Percentiles rank a stretch among this genome's conserved stretches.
Evolutionary conservation across 2,113 vertebrate genomes (phyloP).

Genomic region (Merops nubicus): DNA sequence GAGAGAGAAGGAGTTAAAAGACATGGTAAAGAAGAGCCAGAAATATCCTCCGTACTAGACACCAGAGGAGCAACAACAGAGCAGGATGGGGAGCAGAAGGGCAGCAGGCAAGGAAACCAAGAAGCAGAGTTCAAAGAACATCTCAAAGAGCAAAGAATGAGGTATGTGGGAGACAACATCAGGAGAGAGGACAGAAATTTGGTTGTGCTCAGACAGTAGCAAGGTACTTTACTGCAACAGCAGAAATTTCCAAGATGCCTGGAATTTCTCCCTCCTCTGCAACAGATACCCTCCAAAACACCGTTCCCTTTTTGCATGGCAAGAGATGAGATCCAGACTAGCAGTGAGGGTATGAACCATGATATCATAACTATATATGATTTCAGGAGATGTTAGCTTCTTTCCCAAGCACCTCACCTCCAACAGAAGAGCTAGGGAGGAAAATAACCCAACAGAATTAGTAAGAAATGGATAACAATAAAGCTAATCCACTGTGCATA

Average conservation of each 20-base stretch:
- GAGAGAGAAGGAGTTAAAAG: neutral
- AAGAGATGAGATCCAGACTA: neutral
- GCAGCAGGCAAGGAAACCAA: neutral
- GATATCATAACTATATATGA: too few relatives aligned
- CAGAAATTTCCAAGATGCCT: neutral
- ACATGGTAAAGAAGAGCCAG: neutral
- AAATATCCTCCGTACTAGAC: neutral
- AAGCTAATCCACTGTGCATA: neutral
- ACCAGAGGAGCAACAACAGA: neutral
- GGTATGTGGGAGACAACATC: neutral
- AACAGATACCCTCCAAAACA: neutral
- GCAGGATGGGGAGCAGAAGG: neutral
- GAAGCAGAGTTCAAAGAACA: neutral
- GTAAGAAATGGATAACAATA: neutral
- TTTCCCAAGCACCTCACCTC: neutral
- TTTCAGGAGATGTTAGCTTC: neutral
- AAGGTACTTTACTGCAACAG: neutral
- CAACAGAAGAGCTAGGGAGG: neutral
- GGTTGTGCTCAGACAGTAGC: neutral
- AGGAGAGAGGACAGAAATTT: neutral
- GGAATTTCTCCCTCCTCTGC: neutral
- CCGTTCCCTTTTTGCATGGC: accelerated
- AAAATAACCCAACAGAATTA: neutral
- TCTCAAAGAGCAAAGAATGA: neutral
- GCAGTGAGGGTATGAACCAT: neutral